Evolutionary conservation across 2,888 invertebrate species (phyloP), one percentile per base, ranked within the genome.

Genomic region (Zygaena filipendulae): DNA sequence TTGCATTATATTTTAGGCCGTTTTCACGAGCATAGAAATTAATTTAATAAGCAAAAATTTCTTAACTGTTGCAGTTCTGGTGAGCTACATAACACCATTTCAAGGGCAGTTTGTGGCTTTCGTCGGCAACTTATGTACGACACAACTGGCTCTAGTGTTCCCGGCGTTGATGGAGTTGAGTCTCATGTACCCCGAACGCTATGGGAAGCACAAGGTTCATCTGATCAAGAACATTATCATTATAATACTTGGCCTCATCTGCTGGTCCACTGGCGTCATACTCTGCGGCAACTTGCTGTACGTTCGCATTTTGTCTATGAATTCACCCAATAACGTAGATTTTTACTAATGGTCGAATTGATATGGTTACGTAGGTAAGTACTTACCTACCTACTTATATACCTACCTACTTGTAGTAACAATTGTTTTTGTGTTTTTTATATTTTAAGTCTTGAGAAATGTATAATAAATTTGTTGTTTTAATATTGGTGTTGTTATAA

Each of bases 101-200:
- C 71, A 70, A 61, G 64, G 52, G 0, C 59, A 69, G 0, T 53
- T 70, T 30, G 57, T 71, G 2, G 61, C 68, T 0, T 64, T 70
- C 27, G 61, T 64, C 6, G 70, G 70, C 0, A 63, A 57, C 30
- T 38, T 69, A 1, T 68, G 67, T 35, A 66, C 67, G 0, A 51
- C 59, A 0, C 33, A 62, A 29, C 38, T 68, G 3, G 49, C 59
- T 0, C 30, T 71, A 0, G 57, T 70, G 0, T 71, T 63, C 28
- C 71, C 71, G 0, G 61, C 67, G 0, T 25, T 62, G 18, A 71
- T 71, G 68, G 67, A 72, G 18, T 13, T 68, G 2, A 43, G 63
- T 25, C 40, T 71, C 3, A 42, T 51, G 30, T 68, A 70, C 27
- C 69, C 69, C 1, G 32, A 45, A 3, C 33, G 49, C 2, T 69